Evolutionary conservation across 2,888 invertebrate genomes (phyloP), one percentile per base, ranked within the genome.

Genomic region (Pilophorus perplexus): DNA sequence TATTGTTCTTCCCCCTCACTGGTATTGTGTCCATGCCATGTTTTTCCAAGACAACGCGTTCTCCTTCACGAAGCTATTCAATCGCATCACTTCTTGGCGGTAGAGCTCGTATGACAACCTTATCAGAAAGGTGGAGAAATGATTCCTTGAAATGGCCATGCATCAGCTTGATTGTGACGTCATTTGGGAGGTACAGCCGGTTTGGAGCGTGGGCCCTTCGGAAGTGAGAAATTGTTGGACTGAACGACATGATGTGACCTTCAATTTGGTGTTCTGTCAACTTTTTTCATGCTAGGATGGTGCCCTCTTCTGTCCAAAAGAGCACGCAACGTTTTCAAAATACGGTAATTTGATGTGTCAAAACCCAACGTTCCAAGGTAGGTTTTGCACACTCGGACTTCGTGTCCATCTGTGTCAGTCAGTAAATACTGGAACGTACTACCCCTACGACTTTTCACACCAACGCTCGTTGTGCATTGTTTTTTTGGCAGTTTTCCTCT

Each of bases 191-290:
- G 22, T 65, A 65, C 4, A 38, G 55, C 52, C 52, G 23, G 23
- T 55, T 54, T 3, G 65, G 64, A 5, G 55, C 65, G 33, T 65
- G 65, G 18, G 28, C 65, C 3, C 65, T 8, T 22, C 65, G 4
- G 55, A 59, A 65, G 38, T 65, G 65, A 5, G 65, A 65, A 20
- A 57, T 33, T 16, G 55, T 40, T n/a, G 65, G 54, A 38, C 55
- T 55, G 57, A 68, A 71, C 20, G 57, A 44, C 46, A 67, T 59
- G 33, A 69, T 67, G 52, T 72, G 72, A 18, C 66, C 27, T 8
- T 38, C 68, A 12, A 5, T 8, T n/a, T 54, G n/a, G n/a, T n/a
- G n/a, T 16, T 18, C 46, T 4, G 48, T 62, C 18, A 25, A 62
- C 46, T 62, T 62, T 62, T 8, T 46, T 55, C 6, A 20, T 12